Conservation (phyloP, 2,113 vertebrate species). For the Pampusana beccarii region DNA sequence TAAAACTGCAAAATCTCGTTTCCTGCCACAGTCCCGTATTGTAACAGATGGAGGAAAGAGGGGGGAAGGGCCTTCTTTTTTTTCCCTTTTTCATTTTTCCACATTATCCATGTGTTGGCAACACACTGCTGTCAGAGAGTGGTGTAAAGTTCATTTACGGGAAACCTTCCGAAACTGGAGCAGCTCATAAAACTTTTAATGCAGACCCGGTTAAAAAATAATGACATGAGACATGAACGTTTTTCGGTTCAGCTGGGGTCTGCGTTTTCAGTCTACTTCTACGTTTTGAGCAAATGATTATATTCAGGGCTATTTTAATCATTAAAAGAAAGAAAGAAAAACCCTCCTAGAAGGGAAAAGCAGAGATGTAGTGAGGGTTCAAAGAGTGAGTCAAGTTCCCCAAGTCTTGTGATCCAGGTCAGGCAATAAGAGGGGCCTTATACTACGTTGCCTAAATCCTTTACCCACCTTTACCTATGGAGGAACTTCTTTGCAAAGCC, state of each 20-base stretch:
- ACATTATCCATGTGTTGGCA: conserved; percentile 64
- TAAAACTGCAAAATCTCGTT: conserved; percentile 65
- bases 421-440: background rate
- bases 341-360: background rate
- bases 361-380: background rate
- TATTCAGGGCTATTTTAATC: conserved; percentile 14
- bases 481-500: background rate
- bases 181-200: conserved; percentile 65
- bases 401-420: background rate
- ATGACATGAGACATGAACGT: conserved; percentile 1
- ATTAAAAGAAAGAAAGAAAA: background rate
- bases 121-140: conserved; percentile 33
- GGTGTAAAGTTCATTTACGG: conserved; percentile 72
- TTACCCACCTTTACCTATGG: background rate
- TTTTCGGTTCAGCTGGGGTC: background rate
- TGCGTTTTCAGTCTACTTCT: background rate
- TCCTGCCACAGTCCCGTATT: conserved; percentile 59
- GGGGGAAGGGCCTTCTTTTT: background rate
- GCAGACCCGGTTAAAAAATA: conserved; percentile 64
- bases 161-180: conserved; percentile 65
- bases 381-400: background rate
- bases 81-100: conserved; percentile 54
- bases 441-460: rapidly evolving
- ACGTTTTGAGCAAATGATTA: background rate
- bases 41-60: conserved; percentile 57